Evolutionary conservation across 2,113 vertebrate species (phyloP).

Genomic region (Sciurus niger): DNA sequence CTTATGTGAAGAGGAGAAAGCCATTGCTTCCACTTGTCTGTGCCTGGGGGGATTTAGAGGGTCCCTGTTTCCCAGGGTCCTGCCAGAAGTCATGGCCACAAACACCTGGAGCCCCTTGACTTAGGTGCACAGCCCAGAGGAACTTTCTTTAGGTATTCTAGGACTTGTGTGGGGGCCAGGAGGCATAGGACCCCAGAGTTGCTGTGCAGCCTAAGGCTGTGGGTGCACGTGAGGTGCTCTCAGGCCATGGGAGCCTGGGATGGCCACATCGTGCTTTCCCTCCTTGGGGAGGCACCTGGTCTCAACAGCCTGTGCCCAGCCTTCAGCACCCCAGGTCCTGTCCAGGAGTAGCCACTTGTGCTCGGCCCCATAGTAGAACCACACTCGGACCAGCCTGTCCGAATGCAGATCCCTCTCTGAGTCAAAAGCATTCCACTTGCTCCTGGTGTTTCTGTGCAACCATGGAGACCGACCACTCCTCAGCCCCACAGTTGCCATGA

Average conservation of each 20-base stretch:
- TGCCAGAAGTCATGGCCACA: background rate
- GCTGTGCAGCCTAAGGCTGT: accelerated
- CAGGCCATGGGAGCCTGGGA: background rate
- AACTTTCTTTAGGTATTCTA: background rate
- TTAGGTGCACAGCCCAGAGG: background rate
- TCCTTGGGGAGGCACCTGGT: background rate
- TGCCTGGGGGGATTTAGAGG: background rate
- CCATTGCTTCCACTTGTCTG: background rate
- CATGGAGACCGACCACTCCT: background rate
- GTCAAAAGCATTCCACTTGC: too few relatives aligned
- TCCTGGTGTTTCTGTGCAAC: background rate
- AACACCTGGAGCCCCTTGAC: background rate
- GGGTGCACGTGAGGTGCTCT: background rate
- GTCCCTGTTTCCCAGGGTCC: background rate
- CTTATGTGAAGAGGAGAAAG: background rate
- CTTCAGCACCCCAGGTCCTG: background rate
- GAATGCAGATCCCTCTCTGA: background rate
- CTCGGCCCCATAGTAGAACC: background rate
- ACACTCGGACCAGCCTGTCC: background rate
- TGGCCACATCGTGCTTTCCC: accelerated
- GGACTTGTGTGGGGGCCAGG: background rate
- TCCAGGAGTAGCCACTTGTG: too few relatives aligned
- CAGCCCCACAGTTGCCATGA: accelerated
- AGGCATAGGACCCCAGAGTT: background rate
- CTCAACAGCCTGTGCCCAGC: background rate